phyloP scores from a whole-genome alignment of 2,797 vertebrate species.

The Sandelia bainsii region DNA sequence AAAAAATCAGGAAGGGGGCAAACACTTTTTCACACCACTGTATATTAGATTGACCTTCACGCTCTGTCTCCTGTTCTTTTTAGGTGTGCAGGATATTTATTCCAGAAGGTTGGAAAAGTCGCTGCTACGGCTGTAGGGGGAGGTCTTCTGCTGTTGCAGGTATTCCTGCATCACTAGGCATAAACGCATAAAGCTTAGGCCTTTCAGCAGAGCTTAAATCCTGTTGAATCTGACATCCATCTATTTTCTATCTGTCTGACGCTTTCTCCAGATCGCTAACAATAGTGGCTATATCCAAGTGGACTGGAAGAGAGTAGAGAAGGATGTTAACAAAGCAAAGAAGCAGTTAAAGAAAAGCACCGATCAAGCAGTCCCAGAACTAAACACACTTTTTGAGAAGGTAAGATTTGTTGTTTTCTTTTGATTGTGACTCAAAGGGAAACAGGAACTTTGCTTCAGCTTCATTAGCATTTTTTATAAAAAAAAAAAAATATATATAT shows the following conservation, averaged over 20 bases:
- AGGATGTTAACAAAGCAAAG: slow-evolving; percentile 98
- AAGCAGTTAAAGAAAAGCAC: slow-evolving; percentile 94
- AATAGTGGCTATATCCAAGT: slow-evolving; percentile 96
- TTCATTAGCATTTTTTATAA: background rate
- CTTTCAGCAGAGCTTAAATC: background rate
- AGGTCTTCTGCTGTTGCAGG: slow-evolving; percentile 97
- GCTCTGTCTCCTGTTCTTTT: slow-evolving; percentile 34
- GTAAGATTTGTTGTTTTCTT: slow-evolving; percentile 69
- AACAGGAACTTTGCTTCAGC: background rate
- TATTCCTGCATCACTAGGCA: slow-evolving; percentile 63
- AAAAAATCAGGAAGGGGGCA: no score
- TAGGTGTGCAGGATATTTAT: slow-evolving; percentile 99
- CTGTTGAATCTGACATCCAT: background rate
- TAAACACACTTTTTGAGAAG: slow-evolving; percentile 94
- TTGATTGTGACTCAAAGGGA: background rate
- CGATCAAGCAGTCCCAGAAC: slow-evolving; percentile 92
- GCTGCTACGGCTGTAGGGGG: slow-evolving; percentile 97
- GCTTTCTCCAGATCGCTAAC: slow-evolving; percentile 90
- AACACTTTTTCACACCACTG: no score
- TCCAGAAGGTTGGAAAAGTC: slow-evolving; percentile 98
- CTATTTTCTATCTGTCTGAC: background rate
- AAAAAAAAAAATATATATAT: no score
- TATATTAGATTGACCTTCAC: background rate
- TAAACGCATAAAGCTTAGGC: background rate
- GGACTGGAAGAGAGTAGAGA: slow-evolving; percentile 98